These are phyloP conservation scores for Erethizon dorsatum DNA, from an alignment of 2,797 vertebrate genomes.

Conservation along the genomic window DNA sequence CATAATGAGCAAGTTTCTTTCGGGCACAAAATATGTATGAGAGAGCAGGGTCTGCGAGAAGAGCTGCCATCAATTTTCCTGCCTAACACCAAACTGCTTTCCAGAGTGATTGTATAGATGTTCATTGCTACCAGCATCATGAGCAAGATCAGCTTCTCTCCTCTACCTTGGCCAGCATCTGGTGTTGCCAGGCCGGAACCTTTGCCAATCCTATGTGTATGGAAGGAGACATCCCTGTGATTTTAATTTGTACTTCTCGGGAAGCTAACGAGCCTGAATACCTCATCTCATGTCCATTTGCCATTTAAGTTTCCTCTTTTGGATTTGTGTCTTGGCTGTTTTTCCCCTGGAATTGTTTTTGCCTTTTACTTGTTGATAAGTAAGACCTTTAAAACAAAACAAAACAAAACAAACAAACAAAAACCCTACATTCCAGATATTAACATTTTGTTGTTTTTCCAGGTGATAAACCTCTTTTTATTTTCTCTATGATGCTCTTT, in stretches of 20 bases:
- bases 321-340: constrained; percentile 11
- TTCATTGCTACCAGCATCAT: not conserved
- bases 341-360: not conserved
- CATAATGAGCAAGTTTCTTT: not conserved
- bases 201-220: not conserved
- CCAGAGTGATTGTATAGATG: not conserved
- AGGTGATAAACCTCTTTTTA: not conserved
- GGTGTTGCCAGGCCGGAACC: not conserved
- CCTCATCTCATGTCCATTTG: not conserved
- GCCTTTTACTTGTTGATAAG: constrained; percentile 10
- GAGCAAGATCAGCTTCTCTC: not conserved
- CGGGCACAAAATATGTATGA: not conserved
- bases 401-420: too few species aligned
- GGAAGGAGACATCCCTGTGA: not conserved
- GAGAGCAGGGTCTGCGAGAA: not conserved
- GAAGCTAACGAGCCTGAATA: not conserved
- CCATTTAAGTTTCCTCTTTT: not conserved
- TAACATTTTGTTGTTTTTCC: not conserved
- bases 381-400: not conserved
- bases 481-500: constrained; percentile 43
- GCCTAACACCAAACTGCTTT: not conserved
- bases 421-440: not conserved
- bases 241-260: constrained; percentile 33
- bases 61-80: not conserved
- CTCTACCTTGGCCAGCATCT: not conserved